Evolutionary conservation across 2,113 vertebrate species (phyloP), one percentile per base, ranked within the genome.

Genomic region (Strix uralensis): DNA sequence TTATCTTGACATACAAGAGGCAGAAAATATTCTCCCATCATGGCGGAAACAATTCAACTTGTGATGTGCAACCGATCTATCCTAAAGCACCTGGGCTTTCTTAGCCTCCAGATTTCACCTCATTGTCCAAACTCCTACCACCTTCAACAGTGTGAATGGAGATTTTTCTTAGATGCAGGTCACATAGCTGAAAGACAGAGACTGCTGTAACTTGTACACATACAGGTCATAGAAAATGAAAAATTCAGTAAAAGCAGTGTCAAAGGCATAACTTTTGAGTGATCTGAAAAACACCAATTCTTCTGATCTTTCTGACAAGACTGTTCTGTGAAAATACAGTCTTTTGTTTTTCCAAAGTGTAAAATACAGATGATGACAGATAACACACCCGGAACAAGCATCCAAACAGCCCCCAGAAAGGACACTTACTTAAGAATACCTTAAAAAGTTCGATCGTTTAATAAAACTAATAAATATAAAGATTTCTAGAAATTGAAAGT

Each of bases 271-370:
- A 59, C 75, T 95, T 92, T 16, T 47, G 85, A 91, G 36, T 47
- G 75, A 91, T 71, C 54, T 86, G 51, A 77, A 79, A 84, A 71
- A 80, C 47, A 42, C 32, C 29, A 80, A 58, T 17, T 51, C 80
- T 81, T 95, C 34, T 92, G 86, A 90, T 97, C 75, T 88, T 85
- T 59, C 82, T 38, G 83, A 72, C 57, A 88, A 79, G 62, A 23
- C 58, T 69, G 25, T 51, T 91, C 71, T 63, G 63, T 67, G 52
- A 80, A 89, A 94, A 95, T 9, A 32, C 5, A 63, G 25, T 38
- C 34, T 71, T 82, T 71, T 82, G 52, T 58, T 94, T 92, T 82
- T 54, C 38, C 32, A 44, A 79, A 75, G 66, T 40, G 38, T 88
- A 21, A 86, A 83, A 42, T 51, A 18, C 52, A 83, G 52, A 15